Percentiles rank a stretch among this genome's conserved stretches.
These are phyloP conservation scores for Crotalus tigris DNA, from an alignment of 2,113 vertebrate species.

Conservation along the genomic window DNA sequence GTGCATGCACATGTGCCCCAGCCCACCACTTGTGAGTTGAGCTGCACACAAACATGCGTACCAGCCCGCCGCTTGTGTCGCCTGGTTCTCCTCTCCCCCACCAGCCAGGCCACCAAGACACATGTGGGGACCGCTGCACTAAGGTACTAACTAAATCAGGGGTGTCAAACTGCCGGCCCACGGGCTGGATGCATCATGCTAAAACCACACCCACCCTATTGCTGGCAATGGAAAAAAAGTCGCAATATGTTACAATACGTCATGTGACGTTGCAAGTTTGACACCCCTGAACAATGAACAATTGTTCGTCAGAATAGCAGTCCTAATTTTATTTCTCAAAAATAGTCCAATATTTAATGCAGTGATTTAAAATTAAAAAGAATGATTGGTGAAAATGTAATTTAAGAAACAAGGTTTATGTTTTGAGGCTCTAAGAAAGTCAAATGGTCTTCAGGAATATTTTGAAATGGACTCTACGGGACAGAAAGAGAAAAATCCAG, in stretches of 20 bases:
- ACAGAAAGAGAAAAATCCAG: neutral
- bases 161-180: no score
- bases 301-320: neutral
- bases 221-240: no score
- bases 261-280: no score
- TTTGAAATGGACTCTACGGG: neutral
- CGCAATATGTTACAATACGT: no score
- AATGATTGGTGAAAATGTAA: neutral
- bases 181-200: no score
- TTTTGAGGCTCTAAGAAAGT: neutral
- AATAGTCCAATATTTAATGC: neutral
- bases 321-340: neutral
- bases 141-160: neutral
- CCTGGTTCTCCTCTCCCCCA: neutral
- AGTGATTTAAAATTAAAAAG: neutral
- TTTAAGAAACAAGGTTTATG: neutral
- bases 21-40: neutral
- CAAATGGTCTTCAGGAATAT: neutral
- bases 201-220: no score
- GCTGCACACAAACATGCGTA: no score
- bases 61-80: neutral
- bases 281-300: neutral
- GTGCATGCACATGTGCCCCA: neutral
- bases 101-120: neutral
- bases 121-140: neutral